These are phyloP conservation scores for Latrodectus hesperus DNA, from an alignment of 2,888 invertebrate genomes.

Conservation along the genomic window DNA sequence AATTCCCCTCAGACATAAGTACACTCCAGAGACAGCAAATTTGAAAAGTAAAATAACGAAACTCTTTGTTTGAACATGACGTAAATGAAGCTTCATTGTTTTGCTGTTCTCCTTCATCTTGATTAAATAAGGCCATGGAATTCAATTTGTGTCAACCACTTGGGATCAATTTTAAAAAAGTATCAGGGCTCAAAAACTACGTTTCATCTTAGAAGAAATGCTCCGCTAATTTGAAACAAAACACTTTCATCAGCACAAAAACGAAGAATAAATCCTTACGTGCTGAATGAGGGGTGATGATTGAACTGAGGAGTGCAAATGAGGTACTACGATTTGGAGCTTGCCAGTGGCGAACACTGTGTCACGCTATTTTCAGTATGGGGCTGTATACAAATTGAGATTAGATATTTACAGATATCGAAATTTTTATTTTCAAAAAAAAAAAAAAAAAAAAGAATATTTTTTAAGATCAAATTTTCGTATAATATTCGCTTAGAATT, in stretches of 20 bases:
- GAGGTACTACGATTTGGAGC: conserved; percentile 35
- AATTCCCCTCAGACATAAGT: background rate
- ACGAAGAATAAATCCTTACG: conserved; percentile 1
- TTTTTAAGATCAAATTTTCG: too few species aligned
- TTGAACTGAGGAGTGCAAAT: conserved; percentile 36
- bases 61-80: background rate
- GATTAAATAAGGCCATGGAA: conserved; percentile 8
- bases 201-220: background rate
- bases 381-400: conserved; percentile 8
- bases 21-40: background rate
- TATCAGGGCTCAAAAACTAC: conserved; percentile 2
- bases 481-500: too few species aligned
- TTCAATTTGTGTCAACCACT: conserved; percentile 1
- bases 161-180: conserved; percentile 20
- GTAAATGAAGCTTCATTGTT: conserved; percentile 2
- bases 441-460: background rate
- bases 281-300: conserved; percentile 35
- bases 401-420: background rate
- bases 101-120: background rate
- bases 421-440: background rate
- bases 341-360: conserved; percentile 19
- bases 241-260: conserved; percentile 15
- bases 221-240: conserved; percentile 25
- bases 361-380: conserved; percentile 24
- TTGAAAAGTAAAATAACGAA: background rate